phyloP scores from a whole-genome alignment of 2,113 vertebrate species.

The Sterrhoptilus dennistouni region DNA sequence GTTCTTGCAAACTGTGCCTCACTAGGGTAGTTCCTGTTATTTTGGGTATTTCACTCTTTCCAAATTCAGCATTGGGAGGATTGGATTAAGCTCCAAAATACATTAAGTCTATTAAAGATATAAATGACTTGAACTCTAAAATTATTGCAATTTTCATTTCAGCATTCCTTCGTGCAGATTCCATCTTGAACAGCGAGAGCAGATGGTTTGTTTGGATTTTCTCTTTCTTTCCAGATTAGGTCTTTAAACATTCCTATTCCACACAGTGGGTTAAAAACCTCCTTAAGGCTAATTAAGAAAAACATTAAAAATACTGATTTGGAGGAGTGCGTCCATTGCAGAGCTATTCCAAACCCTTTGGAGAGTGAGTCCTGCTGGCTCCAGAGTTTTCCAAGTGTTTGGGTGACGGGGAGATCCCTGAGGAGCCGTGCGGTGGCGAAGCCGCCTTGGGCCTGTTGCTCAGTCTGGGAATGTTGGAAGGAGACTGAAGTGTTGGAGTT shows the following conservation, averaged over 20 bases:
- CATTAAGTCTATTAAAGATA: neutral
- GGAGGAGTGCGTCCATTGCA: neutral
- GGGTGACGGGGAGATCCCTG: neutral
- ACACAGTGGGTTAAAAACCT: neutral
- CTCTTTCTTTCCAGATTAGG: neutral
- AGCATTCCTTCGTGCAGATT: neutral
- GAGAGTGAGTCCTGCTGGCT: neutral
- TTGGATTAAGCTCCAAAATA: neutral
- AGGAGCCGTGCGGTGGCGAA: neutral
- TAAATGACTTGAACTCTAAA: neutral
- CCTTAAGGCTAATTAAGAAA: neutral
- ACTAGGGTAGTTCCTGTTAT: accelerated
- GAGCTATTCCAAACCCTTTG: neutral
- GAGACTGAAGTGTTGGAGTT: neutral
- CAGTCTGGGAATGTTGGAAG: neutral
- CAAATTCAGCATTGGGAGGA: neutral
- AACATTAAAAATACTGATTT: neutral
- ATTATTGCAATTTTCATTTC: neutral
- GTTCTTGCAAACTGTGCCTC: neutral
- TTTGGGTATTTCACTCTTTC: neutral
- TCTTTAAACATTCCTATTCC: neutral
- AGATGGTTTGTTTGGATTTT: neutral
- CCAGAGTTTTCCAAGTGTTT: neutral
- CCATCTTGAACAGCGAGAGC: neutral
- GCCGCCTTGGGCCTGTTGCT: neutral